These are phyloP conservation scores for Orbicella faveolata DNA, from an alignment of 64 coral and sea anemone genomes.

Conservation along the genomic window DNA sequence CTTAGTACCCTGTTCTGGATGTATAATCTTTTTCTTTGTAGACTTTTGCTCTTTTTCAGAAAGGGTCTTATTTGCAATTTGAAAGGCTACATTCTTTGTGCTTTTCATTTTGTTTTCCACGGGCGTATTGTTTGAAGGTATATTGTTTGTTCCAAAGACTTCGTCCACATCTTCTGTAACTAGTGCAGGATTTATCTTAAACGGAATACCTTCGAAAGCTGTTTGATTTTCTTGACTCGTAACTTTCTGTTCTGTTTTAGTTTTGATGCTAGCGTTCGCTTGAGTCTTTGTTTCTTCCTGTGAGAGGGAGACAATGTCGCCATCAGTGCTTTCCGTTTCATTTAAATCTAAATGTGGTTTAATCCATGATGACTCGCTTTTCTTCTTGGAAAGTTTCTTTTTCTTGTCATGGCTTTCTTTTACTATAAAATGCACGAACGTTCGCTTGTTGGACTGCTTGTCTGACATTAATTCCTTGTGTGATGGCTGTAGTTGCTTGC, in stretches of 20 bases:
- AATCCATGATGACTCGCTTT: neutral
- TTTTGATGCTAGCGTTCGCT: neutral
- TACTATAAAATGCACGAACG: conserved; percentile 11
- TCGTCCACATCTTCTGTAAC: neutral
- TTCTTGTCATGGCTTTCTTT: conserved; percentile 4
- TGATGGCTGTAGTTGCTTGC: neutral
- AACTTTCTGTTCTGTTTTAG: neutral
- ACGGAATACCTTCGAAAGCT: neutral
- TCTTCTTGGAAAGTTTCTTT: neutral
- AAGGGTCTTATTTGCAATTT: neutral
- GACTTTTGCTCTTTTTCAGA: neutral
- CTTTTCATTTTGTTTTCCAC: neutral
- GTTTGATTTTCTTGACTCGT: neutral
- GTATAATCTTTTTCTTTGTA: neutral
- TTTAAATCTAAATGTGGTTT: neutral
- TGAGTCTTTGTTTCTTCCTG: neutral
- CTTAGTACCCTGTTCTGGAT: neutral
- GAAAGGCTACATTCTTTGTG: neutral
- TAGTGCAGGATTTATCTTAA: neutral
- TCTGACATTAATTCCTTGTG: neutral
- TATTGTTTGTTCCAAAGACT: neutral
- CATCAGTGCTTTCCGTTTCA: neutral
- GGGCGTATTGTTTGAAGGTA: neutral
- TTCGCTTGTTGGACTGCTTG: neutral
- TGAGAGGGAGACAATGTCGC: neutral